Evolutionary conservation across 2,113 vertebrate species (phyloP), one percentile per base, ranked within the genome.

Genomic region (Macrotus californicus): DNA sequence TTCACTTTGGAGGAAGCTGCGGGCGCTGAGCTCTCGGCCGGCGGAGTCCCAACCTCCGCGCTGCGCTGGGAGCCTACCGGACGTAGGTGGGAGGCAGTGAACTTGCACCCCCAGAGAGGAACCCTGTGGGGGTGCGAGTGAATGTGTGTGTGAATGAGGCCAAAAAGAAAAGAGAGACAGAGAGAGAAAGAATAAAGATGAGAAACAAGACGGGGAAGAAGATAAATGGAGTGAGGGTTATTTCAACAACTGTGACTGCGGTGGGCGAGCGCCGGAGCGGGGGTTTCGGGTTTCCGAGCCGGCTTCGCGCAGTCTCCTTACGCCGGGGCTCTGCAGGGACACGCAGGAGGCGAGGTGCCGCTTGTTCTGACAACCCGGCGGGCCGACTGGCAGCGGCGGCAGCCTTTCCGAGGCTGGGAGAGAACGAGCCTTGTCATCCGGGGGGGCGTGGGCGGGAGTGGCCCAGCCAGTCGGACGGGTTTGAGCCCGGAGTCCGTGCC

Each of bases 391-490:
- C 90, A 69, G 95, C 67, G 69, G 89, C 94, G 89, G 73, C 73
- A 86, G 94, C 85, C 89, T 7, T 2, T 59, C 89, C 7, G 96
- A 98, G 75, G 75, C 97, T 90, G 96, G 98, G 94, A 96, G 98
- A 98, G 98, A 98, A 97, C 54, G 98, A 98, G 97, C 96, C 88
- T 26, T 88, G 97, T 97, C 97, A 97, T 98, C 98, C 97, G 93
- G 90, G 97, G 90, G 97, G 98, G 98, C 98, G 97, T 97, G 87
- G 97, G 98, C 97, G 83, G 97, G 98, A 98, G 98, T 98, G 98
- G 98, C 98, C 97, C 97, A 99, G 99, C 99, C 99, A 98, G 99
- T 99, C 97, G 41, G 98, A 99, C 99, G 98, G 98, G 99, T 99
- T 99, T 99, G 98, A 83, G 95, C 97, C 93, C 93, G 97, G 97